Base-by-base conservation (phyloP, 2,113 vertebrate species). In the Procavia capensis region DNA sequence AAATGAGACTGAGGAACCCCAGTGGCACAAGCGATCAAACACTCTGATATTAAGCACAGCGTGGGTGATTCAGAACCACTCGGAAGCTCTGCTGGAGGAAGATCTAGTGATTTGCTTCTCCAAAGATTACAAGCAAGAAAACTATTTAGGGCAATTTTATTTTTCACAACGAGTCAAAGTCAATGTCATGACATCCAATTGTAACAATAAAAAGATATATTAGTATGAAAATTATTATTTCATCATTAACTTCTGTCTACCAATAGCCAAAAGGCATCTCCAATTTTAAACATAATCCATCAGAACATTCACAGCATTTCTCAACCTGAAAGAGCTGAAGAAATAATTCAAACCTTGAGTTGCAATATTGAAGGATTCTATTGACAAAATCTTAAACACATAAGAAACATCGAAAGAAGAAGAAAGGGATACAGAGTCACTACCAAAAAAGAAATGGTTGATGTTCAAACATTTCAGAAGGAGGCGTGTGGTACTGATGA, bases 251-350 rank as follows among this genome's bases (percentile, higher is more conserved):
- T 72, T 50, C 14, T 70, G 1, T 19, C 16, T 8, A 50, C 14
- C 24, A 85, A 39, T 3, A 57, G 43, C 10, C 17, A 94, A 79
- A 93, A 93, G 9, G 10, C 24, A 70, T 34, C 16, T 63, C 6
- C 75, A 29, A 90, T 94, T 91, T 96, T 59, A 90, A 57, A 47
- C 85, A 34, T 86, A 61, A 91, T 89, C 7, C 76, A 74, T 83
- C 7, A 90, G 43, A 92, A 4, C 7, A 27, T 16, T 54, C 50
- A 16, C 9, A 54, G 50, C 50, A 50, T 50, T 54, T 54, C 50
- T 54, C 11, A 54, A 54, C 13, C 50, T 17, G 50, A 54, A 54
- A 54, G 50, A 54, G 17, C 50, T 54, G 50, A 54, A 54, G 8
- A 54, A 54, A 54, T 16, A 54, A 16, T 54, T 16, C 50, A 54